Base-by-base conservation (phyloP, 2,888 invertebrate species). In the Mesoligia furuncula region DNA sequence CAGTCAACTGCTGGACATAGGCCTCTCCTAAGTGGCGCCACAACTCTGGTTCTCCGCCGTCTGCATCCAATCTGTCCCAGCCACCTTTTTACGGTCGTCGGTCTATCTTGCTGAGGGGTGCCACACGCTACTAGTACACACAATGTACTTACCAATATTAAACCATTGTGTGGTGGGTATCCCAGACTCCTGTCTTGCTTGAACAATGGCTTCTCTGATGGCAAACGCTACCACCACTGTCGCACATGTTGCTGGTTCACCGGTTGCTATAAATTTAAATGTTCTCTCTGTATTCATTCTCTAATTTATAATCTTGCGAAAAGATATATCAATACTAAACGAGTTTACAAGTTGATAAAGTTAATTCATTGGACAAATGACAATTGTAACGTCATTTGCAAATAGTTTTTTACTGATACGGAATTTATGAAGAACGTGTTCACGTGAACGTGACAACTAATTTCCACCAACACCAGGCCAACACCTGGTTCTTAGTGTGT, bases 101-200 rank as follows among this genome's bases (percentile, higher is more conserved):
- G 27, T 39, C 24, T 0, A 31, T 51, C 7, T 54, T 17, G 11
- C 27, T 6, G 11, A 4, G 24, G 27, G n/a, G 4, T 6, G 1
- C 15, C 11, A 17, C 11, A 74, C 7, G 27, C 13, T 31, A n/a
- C 6, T 11, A 8, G 17, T 0, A 20, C 27, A 24, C 9, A 39
- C 31, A 59, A 31, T 15, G 31, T 15, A 67, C 80, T 93, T 92
- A 97, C 98, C 96, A 76, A 98, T 93, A 74, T 93, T 92, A 88
- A 96, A 97, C 97, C 97, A 98, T 31, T 93, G 90, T 11, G 91
- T 92, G 13, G 94, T 92, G 1, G 92, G 93, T 42, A 95, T 90
- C 48, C 97, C 97, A 68, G 96, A 95, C 81, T 98, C 97, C 20
- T 87, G 88, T 88, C 98, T 94, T 0, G 97, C 97, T 7, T 97